phyloP scores from a whole-genome alignment of 2,113 vertebrate genomes.

The Redunca redunca region DNA sequence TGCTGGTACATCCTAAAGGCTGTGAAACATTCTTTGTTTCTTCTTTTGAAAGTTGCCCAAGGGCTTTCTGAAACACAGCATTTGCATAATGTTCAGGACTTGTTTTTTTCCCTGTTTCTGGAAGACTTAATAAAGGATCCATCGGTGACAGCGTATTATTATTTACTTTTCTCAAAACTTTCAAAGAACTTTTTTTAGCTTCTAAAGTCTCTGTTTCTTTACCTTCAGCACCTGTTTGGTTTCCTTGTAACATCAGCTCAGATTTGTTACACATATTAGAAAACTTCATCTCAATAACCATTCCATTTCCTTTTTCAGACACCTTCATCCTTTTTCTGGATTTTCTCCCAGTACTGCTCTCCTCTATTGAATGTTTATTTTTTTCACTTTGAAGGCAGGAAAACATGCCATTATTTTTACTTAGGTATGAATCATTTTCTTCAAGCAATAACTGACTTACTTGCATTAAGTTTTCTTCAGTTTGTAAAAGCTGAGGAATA shows the following conservation, averaged over 20 bases:
- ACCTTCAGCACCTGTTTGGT: neutral
- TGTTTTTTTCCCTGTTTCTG: slow-evolving; percentile 27
- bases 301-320: slow-evolving; percentile 54
- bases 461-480: slow-evolving; percentile 49
- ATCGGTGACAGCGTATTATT: neutral
- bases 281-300: neutral
- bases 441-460: slow-evolving; percentile 46
- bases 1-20: neutral
- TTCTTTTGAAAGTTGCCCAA: slow-evolving; percentile 41
- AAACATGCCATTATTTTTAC: slow-evolving; percentile 38
- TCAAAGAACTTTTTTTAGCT: slow-evolving; percentile 41
- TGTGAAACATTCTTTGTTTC: slow-evolving; percentile 42
- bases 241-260: slow-evolving; percentile 40
- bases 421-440: slow-evolving; percentile 53
- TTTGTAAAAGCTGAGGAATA: slow-evolving; percentile 44
- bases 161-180: slow-evolving; percentile 51
- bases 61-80: slow-evolving; percentile 36
- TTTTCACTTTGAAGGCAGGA: slow-evolving; percentile 64
- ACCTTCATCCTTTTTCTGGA: slow-evolving; percentile 69
- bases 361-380: slow-evolving; percentile 25
- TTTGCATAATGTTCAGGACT: slow-evolving; percentile 37
- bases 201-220: slow-evolving; percentile 39
- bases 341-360: slow-evolving; percentile 56
- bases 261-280: neutral
- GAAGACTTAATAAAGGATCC: slow-evolving; percentile 42